Evolutionary conservation across 2,797 vertebrate species (phyloP).

Genomic region (Atherinosoma microstoma): DNA sequence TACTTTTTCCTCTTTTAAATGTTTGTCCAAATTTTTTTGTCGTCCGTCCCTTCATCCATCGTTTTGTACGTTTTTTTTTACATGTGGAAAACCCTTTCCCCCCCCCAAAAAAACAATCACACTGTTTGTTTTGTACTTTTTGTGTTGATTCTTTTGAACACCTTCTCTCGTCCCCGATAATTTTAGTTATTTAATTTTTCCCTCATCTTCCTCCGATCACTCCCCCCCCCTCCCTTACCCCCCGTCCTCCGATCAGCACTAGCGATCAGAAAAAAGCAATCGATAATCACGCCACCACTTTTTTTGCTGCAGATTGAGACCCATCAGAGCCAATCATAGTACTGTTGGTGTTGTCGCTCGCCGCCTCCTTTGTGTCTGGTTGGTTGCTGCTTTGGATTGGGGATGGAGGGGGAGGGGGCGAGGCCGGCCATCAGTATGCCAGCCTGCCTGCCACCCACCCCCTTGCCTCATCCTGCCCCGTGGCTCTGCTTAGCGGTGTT

Average conservation of each 20-base stretch:
- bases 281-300: conserved; percentile 70
- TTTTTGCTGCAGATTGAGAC: conserved; percentile 70
- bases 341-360: conserved; percentile 96
- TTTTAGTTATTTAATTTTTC: conserved; percentile 27
- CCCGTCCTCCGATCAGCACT: conserved; percentile 50
- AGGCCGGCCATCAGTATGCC: conserved; percentile 31
- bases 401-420: conserved; percentile 22
- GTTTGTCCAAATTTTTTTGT: conserved; percentile 58
- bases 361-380: conserved; percentile 82
- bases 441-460: conserved; percentile 6
- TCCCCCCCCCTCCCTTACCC: not conserved
- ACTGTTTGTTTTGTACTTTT: conserved; percentile 46
- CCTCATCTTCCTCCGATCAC: conserved; percentile 76
- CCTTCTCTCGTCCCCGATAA: conserved; percentile 43
- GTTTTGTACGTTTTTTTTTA: conserved; percentile 26
- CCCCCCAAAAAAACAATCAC: conserved; percentile 46
- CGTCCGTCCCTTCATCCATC: conserved; percentile 54
- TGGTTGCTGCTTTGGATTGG: conserved; percentile 69
- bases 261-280: conserved; percentile 71
- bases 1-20: conserved; percentile 51
- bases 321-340: conserved; percentile 85
- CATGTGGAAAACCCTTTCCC: conserved; percentile 46
- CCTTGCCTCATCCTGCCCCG: conserved; percentile 50
- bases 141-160: conserved; percentile 55
- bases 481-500: conserved; percentile 77